phyloP scores from a whole-genome alignment of 2,888 invertebrate species.

The Diloba caeruleocephala region DNA sequence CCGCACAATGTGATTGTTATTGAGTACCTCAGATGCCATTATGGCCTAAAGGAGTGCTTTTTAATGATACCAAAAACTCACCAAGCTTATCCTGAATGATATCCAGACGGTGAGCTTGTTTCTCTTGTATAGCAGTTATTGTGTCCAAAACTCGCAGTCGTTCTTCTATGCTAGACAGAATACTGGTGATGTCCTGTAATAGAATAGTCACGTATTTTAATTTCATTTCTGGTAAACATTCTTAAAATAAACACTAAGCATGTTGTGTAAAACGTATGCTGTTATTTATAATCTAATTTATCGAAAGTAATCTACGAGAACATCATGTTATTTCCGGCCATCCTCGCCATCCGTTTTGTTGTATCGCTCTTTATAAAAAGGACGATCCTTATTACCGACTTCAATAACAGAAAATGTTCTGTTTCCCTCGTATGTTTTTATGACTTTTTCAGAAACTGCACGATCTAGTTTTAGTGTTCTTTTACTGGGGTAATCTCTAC shows the following conservation, averaged over 20 bases:
- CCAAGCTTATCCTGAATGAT: constrained; percentile 85
- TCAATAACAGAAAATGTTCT: too few relatives aligned
- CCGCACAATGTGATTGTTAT: too few relatives aligned
- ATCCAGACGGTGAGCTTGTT: constrained; percentile 83
- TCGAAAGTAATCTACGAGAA: constrained; percentile 42
- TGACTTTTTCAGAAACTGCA: too few relatives aligned
- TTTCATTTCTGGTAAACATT: constrained; percentile 12
- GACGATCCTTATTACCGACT: too few relatives aligned
- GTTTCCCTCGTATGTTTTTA: too few relatives aligned
- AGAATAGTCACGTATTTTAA: constrained; percentile 1
- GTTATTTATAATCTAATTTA: constrained; percentile 41
- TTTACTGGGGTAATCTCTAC: too few relatives aligned
- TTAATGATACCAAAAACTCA: constrained; percentile 53
- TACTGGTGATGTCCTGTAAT: constrained; percentile 77
- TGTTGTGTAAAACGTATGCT: constrained; percentile 15
- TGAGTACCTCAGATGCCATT: too few relatives aligned
- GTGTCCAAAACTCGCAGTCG: constrained; percentile 79
- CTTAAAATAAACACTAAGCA: constrained; percentile 35
- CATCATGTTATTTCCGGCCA: constrained; percentile 44
- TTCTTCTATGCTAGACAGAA: constrained; percentile 81
- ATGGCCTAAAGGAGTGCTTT: background rate
- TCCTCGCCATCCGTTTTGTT: constrained; percentile 35
- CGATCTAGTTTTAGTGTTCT: too few relatives aligned
- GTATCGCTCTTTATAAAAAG: too few relatives aligned
- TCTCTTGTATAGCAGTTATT: constrained; percentile 77